Base-by-base conservation (phyloP, 2,888 invertebrate species). In the Norana najaformis region DNA sequence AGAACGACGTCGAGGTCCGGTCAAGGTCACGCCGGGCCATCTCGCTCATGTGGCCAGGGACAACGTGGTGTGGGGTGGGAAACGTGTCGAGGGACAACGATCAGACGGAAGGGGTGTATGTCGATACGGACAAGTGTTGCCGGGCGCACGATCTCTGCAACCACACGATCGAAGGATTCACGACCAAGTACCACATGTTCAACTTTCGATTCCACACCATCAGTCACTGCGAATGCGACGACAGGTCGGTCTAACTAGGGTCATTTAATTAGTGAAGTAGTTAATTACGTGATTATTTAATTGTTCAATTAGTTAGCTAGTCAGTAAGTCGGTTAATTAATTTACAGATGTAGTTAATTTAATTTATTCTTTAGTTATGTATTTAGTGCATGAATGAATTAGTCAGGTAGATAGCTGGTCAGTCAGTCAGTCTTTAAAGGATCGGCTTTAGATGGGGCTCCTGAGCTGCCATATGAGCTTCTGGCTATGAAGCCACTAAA, bases 61-160 rank as follows among this genome's bases (percentile, higher is more conserved):
- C 98, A 0, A 97, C 97, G 94, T 98, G 98, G 98, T 98, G 98
- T 95, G 98, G 98, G 38, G 97, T 97, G 93, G 98, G 98, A 1
- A 97, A 96, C 94, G 96, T 96, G 0, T 98, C 98, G 13, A 96
- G 96, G 85, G 96, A 96, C 92, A 97, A 97, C 94, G 97, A 97
- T 90, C 97, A 34, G 14, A 36, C 88, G 14, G 82, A 53, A 47
- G 98, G 98, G 18, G 97, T 97, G 85, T 97, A 97, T 94, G 96
- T 97, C 69, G 96, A 96, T 91, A 97, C 97, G 35, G 98, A 98
- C 94, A 96, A 96, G 93, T 98, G 98, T 95, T 98, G 98, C 95
- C 96, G 98, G 69, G 96, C 96, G 92, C 98, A 98, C 95, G 98
- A 98, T 94, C 96, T 97, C 89, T 98, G 98, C 95, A 97, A 97